Percentiles rank a stretch among this genome's conserved stretches.
These are phyloP conservation scores for Trematomus loennbergii DNA, from an alignment of 2,113 vertebrate genomes.

Conservation along the genomic window DNA sequence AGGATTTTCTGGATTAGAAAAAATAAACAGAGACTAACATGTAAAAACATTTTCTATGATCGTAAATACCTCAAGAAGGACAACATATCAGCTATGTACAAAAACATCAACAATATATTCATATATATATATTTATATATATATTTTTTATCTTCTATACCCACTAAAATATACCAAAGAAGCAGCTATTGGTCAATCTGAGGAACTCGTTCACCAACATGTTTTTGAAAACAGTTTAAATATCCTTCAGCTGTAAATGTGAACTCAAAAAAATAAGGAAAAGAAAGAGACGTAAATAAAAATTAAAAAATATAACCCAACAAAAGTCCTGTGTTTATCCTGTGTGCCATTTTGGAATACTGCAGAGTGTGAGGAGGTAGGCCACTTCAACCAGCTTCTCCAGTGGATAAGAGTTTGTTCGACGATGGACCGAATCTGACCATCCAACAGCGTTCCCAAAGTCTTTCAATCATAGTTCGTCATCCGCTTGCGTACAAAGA, in stretches of 20 bases:
- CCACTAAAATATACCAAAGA: slow-evolving; percentile 88
- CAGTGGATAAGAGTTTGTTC: slow-evolving; percentile 79
- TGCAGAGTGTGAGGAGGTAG: slow-evolving; percentile 77
- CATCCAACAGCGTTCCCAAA: slow-evolving; percentile 57
- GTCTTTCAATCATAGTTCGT: slow-evolving; percentile 51
- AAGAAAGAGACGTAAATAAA: slow-evolving; percentile 75
- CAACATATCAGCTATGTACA: slow-evolving; percentile 85
- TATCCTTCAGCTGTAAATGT: slow-evolving; percentile 87
- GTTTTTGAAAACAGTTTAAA: slow-evolving; percentile 81
- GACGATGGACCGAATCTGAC: slow-evolving; percentile 48
- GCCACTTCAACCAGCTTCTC: slow-evolving; percentile 78
- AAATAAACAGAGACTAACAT: slow-evolving; percentile 82
- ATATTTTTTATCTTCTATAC: slow-evolving; percentile 78
- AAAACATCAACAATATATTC: slow-evolving; percentile 79
- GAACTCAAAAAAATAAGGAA: slow-evolving; percentile 52
- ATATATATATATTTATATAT: slow-evolving; percentile 78
- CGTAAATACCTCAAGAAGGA: slow-evolving; percentile 82
- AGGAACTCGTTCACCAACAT: slow-evolving; percentile 82
- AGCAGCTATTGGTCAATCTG: slow-evolving; percentile 96
- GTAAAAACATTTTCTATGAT: slow-evolving; percentile 82
- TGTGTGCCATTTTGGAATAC: slow-evolving; percentile 83
- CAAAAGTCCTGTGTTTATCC: slow-evolving; percentile 73
- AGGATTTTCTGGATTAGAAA: slow-evolving; percentile 82
- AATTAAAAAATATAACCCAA: slow-evolving; percentile 67
- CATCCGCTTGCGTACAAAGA: slow-evolving; percentile 47